Evolutionary conservation across 2,888 invertebrate genomes (phyloP), one percentile per base, ranked within the genome.

Genomic region (Campoplex nolae): DNA sequence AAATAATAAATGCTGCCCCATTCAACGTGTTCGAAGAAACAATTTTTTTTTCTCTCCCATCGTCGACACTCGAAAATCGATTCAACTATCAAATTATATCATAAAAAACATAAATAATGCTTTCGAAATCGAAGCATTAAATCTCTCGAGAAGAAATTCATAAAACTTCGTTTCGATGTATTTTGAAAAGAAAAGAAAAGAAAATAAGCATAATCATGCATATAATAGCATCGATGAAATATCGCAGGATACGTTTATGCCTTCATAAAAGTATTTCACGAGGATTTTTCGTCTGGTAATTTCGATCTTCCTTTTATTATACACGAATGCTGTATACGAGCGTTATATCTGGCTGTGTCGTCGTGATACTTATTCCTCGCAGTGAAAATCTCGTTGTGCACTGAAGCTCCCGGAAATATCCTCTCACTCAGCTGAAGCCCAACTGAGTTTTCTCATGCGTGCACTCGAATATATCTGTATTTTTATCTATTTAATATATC

Each of bases 381-480:
- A 62, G 62, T 38, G 70, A 68, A 78, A 75, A 68, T 79, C 76
- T 76, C 54, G 75, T 76, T 77, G 42, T 76, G 51, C 77, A 70
- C 71, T 32, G 51, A 78, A 80, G 68, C 71, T 73, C 45, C 62
- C 75, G 83, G 80, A 84, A 83, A 84, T 86, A 83, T 77, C 56
- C 68, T 73, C 73, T 80, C 58, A 58, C 67, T 83, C 76, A 51
- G 73, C 76, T 73, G 67, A 77, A 86, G 76, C 86, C 71, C 77
- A 77, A 79, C 78, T 62, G 85, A 83, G 82, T 85, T 82, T 85
- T 67, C 77, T 82, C 85, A 73, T 78, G 56, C 70, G 75, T 38
- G 56, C 16, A 48, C 18, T 48, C 7, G 16, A 16, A 32, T 23
- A 67, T 56, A n/a, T 38, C 45, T 54, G 54, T 54, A 68, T 56